A percentile compares a stretch with the other conserved stretches of the same genome.
phyloP scores from a whole-genome alignment of 2,797 vertebrate genomes.

The Delichon dasypus region DNA sequence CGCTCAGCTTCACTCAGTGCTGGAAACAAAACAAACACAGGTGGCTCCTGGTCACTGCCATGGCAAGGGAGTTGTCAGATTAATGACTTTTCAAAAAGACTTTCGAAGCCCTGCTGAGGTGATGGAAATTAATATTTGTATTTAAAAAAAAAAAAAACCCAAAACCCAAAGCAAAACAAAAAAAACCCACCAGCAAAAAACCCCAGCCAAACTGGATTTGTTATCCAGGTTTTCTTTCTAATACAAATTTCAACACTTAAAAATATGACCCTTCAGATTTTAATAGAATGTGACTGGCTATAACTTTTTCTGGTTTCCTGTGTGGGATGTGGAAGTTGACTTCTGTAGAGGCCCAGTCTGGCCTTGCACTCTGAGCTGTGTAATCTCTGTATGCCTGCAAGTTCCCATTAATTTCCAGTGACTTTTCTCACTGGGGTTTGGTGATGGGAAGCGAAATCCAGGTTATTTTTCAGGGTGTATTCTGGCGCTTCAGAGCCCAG shows the following conservation, averaged over 20 bases:
- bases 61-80: background rate
- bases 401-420: background rate
- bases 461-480: background rate
- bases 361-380: background rate
- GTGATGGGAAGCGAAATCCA: background rate
- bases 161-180: too few species aligned
- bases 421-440: background rate
- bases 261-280: background rate
- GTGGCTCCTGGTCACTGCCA: background rate
- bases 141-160: background rate
- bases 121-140: background rate
- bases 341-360: background rate
- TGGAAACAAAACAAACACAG: background rate
- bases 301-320: background rate
- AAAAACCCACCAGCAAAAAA: too few species aligned
- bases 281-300: background rate
- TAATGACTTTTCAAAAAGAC: background rate
- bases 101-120: background rate
- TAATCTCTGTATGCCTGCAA: background rate
- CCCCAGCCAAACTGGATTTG: background rate
- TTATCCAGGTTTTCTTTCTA: background rate
- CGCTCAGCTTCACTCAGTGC: background rate
- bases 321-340: background rate
- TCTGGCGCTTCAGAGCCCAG: background rate
- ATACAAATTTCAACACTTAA: background rate